Evolutionary conservation across 2,888 invertebrate genomes (phyloP), one percentile per base, ranked within the genome.

Genomic region (Celastrina argiolus): DNA sequence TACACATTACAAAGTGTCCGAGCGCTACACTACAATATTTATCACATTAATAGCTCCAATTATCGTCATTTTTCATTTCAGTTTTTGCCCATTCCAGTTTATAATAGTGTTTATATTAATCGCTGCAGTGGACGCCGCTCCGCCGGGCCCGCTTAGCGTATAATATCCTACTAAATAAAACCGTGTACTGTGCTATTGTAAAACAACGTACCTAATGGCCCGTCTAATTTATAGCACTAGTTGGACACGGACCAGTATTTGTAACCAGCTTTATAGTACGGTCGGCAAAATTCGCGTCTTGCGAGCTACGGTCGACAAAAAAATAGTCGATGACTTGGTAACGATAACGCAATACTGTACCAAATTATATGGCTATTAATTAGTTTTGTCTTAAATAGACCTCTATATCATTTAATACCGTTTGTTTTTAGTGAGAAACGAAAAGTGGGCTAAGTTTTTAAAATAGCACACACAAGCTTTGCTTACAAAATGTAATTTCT

Each of bases 171-270:
- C 63, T 36, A 59, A 67, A 65, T 64, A 56, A 65, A 64, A 65
- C 51, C 58, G 39, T 58, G 42, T 64, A 67, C 59, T 34, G 59
- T 59, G 58, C 18, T 51, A 63, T 56, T 66, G 69, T 65, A 66
- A 65, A 70, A 68, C 69, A 69, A 68, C 63, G 65, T 28, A 41
- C 36, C 66, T 71, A 71, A 71, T 71, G 70, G 69, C 28, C 56
- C 70, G 59, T 66, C 68, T 70, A 71, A 70, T 71, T 69, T 71
- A 70, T 66, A 63, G 45, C 12, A 16, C 56, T 26, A 39, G 41
- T 65, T 65, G 65, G 58, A 65, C 58, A 58, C 16, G 56, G 58
- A 58, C 41, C 63, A 61, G 51, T 41, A 58, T 68, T 63, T 66
- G 64, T 59, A 61, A 63, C 59, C 59, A 31, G 16, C 64, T 67